These are phyloP conservation scores for Channa striata DNA, from an alignment of 2,797 vertebrate genomes.

Conservation along the genomic window DNA sequence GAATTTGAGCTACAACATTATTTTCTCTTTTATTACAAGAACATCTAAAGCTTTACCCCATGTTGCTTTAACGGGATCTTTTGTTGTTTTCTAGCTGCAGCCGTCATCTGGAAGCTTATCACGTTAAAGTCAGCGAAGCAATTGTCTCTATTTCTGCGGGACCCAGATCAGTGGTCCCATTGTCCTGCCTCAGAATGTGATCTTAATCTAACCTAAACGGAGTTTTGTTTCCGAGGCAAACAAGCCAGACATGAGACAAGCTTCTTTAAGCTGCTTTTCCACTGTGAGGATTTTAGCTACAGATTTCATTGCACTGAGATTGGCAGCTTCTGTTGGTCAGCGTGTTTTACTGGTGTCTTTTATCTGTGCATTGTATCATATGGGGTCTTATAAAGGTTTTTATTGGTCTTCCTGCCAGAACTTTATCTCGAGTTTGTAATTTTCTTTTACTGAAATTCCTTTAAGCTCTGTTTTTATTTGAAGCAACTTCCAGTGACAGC, in stretches of 20 bases:
- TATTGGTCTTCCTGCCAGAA: conserved; percentile 34
- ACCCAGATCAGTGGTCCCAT: conserved; percentile 76
- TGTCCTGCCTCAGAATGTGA: conserved; percentile 78
- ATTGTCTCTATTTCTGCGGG: conserved; percentile 74
- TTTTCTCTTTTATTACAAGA: background rate
- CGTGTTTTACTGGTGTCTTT: conserved; percentile 48
- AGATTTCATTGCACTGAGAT: conserved; percentile 43
- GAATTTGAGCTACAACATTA: background rate
- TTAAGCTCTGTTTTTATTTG: conserved; percentile 31
- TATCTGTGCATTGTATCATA: conserved; percentile 48
- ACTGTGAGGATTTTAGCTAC: conserved; percentile 35
- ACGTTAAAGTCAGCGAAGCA: conserved; percentile 60
- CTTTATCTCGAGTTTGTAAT: conserved; percentile 50
- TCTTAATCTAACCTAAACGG: conserved; percentile 82
- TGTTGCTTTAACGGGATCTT: conserved; percentile 21
- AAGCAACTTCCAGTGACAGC: conserved; percentile 23
- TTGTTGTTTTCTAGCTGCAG: conserved; percentile 27
- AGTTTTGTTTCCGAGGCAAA: conserved; percentile 74
- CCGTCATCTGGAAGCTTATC: conserved; percentile 35
- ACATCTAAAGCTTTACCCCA: conserved; percentile 21
- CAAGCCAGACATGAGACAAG: conserved; percentile 58
- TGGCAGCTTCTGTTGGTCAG: conserved; percentile 37
- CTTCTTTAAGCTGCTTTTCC: conserved; percentile 61
- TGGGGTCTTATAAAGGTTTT: conserved; percentile 42
- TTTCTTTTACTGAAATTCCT: conserved; percentile 56